Conservation (phyloP, 2,888 invertebrate species). For the Acronicta aceris region DNA sequence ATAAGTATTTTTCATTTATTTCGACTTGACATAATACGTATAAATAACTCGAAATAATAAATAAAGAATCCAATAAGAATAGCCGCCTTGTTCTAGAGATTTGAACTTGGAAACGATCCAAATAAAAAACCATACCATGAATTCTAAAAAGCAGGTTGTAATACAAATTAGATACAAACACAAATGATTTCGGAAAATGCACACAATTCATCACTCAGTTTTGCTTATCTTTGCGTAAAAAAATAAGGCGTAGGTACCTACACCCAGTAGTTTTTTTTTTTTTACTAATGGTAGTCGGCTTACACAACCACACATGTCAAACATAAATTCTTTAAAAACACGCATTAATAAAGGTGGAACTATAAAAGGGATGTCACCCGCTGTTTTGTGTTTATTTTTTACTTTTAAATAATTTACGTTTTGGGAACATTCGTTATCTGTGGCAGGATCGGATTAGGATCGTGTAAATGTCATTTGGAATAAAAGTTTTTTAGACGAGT, state of each 20-base stretch:
- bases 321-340: constrained; percentile 83
- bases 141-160: no score
- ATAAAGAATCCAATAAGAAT: no score
- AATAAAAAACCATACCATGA: no score
- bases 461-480: constrained; percentile 53
- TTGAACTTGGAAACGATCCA: no score
- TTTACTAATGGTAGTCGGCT: constrained; percentile 55
- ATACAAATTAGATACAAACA: no score
- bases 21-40: no score
- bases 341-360: constrained; percentile 77
- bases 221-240: constrained; percentile 14
- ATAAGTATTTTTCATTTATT: no score
- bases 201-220: no score
- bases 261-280: constrained; percentile 25
- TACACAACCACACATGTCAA: constrained; percentile 69
- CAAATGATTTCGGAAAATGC: no score
- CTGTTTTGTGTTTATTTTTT: constrained; percentile 46
- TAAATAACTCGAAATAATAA: no score
- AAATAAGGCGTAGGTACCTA: constrained; percentile 3
- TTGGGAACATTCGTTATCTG: constrained; percentile 52
- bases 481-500: constrained; percentile 30
- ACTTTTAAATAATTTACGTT: constrained; percentile 56
- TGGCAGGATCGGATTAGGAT: constrained; percentile 48
- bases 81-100: no score
- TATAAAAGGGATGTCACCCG: constrained; percentile 66